A percentile compares a stretch with the other conserved stretches of the same genome.
Evolutionary conservation across 2,797 vertebrate genomes (phyloP).

Genomic region (Acanthis flammea): DNA sequence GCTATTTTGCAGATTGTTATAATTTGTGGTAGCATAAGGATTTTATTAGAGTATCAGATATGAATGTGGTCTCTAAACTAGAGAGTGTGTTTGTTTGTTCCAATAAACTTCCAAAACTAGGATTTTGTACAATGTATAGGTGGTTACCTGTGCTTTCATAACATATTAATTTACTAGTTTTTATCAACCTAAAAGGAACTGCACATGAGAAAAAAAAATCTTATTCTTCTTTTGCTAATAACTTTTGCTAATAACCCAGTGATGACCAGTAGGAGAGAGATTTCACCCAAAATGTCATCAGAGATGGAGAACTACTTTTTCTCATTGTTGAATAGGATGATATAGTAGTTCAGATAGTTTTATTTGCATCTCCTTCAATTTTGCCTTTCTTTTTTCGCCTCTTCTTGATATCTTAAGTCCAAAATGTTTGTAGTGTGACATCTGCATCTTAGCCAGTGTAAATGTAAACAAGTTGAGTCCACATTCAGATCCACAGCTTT

Average conservation of each 20-base stretch:
- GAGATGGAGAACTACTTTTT: not conserved
- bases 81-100: not conserved
- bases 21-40: not conserved
- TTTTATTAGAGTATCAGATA: not conserved
- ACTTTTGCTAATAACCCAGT: too few relatives aligned
- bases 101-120: not conserved
- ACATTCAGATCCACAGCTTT: constrained; percentile 33
- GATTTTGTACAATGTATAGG: not conserved
- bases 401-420: not conserved
- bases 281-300: not conserved
- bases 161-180: not conserved
- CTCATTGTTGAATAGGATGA: not conserved
- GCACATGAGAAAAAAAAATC: not conserved
- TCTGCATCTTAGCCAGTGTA: not conserved
- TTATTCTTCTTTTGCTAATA: not conserved
- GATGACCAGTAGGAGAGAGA: not conserved
- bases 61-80: not conserved
- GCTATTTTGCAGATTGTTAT: not conserved
- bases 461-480: not conserved
- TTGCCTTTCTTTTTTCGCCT: not conserved
- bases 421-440: not conserved
- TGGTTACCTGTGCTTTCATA: not conserved
- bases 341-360: not conserved
- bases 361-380: not conserved
- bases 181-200: not conserved